phyloP scores from a whole-genome alignment of 2,113 vertebrate genomes.

The Camelus dromedarius region DNA sequence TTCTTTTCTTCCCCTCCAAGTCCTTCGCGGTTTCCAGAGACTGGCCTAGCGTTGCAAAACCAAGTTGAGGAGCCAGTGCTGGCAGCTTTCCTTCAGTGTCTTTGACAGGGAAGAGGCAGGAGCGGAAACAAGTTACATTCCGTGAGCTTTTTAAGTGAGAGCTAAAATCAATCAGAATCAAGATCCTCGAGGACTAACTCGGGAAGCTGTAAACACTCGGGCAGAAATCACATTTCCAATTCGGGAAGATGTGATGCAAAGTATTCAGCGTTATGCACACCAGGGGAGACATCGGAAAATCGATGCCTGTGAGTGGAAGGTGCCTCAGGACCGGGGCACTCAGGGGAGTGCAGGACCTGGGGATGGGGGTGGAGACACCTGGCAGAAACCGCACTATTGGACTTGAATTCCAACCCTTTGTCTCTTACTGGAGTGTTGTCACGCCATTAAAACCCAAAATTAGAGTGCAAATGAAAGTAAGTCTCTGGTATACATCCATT shows the following conservation, averaged over 20 bases:
- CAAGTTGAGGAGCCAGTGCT: neutral
- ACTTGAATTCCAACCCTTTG: neutral
- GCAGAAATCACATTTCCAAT: neutral
- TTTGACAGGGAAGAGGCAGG: neutral
- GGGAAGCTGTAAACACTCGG: neutral
- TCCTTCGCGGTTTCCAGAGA: neutral
- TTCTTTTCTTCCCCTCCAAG: neutral
- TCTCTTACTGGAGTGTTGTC: neutral
- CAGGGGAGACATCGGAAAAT: neutral
- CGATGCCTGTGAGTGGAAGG: neutral
- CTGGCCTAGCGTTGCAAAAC: neutral
- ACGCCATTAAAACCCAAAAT: neutral
- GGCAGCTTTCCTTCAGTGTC: neutral
- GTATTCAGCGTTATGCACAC: fast-evolving
- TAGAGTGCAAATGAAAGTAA: neutral
- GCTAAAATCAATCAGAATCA: neutral
- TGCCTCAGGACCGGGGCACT: neutral
- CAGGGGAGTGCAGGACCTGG: neutral
- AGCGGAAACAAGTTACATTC: neutral
- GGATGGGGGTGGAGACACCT: too few relatives aligned
- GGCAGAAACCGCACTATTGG: neutral
- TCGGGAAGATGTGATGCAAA: fast-evolving
- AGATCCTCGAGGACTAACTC: neutral
- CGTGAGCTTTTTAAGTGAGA: neutral
- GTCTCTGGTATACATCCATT: neutral